Evolutionary conservation across 2,888 invertebrate genomes (phyloP).

Genomic region (Elegia similella): DNA sequence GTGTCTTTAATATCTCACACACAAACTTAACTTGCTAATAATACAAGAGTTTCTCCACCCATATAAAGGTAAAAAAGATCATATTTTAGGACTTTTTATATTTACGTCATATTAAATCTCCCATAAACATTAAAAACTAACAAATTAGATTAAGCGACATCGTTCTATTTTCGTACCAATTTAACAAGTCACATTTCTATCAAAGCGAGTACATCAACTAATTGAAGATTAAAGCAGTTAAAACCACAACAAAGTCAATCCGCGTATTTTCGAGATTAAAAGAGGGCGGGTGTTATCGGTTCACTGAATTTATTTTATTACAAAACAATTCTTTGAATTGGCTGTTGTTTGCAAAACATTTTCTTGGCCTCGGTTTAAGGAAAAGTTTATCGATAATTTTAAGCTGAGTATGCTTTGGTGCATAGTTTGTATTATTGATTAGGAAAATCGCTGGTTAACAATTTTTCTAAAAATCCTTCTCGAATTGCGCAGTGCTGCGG

Average conservation of each 20-base stretch:
- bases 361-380: neutral
- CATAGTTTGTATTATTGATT: too few relatives aligned
- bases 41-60: too few relatives aligned
- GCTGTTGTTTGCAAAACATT: neutral
- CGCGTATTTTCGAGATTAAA: neutral
- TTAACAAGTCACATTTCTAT: neutral
- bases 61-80: too few relatives aligned
- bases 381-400: neutral
- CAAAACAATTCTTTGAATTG: neutral
- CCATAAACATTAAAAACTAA: too few relatives aligned
- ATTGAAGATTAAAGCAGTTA: conserved; percentile 4
- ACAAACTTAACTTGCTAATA: too few relatives aligned
- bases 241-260: conserved; percentile 2
- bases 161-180: neutral
- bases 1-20: too few relatives aligned
- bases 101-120: too few relatives aligned
- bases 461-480: too few relatives aligned
- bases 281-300: neutral
- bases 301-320: conserved; percentile 3
- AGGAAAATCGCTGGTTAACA: too few relatives aligned
- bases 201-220: neutral
- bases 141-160: neutral
- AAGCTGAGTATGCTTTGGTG: too few relatives aligned
- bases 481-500: too few relatives aligned
- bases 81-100: too few relatives aligned